Evolutionary conservation across 2,888 invertebrate genomes (phyloP).

Genomic region (Erebia epiphron): DNA sequence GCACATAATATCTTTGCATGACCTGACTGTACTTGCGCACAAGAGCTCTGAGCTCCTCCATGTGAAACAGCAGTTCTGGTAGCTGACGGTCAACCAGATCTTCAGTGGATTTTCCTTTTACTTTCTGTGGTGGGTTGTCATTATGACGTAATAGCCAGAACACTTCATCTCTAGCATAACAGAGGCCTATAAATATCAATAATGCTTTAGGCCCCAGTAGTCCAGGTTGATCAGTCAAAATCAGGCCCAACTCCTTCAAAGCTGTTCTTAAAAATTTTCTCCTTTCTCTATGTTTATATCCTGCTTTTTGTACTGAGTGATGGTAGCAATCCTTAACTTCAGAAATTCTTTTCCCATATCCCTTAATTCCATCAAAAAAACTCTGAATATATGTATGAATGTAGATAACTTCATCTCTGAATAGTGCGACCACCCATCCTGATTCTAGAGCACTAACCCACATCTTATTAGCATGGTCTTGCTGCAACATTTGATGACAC

Average conservation of each 20-base stretch:
- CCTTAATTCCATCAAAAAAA: conserved; percentile 97
- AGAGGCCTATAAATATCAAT: conserved; percentile 97
- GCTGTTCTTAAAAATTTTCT: conserved; percentile 98
- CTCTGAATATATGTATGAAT: conserved; percentile 96
- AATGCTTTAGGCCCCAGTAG: conserved; percentile 98
- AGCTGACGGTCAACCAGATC: conserved; percentile 97
- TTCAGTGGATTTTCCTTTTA: conserved; percentile 94
- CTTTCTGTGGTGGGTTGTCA: conserved; percentile 96
- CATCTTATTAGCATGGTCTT: conserved; percentile 92
- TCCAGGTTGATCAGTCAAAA: conserved; percentile 99
- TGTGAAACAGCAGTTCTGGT: conserved; percentile 98
- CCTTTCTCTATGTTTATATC: conserved; percentile 95
- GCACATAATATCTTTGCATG: conserved; percentile 98
- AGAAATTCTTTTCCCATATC: conserved; percentile 94
- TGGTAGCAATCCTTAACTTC: conserved; percentile 98
- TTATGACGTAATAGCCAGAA: conserved; percentile 98
- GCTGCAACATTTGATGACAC: conserved; percentile 93
- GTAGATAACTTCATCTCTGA: conserved; percentile 98
- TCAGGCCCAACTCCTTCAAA: conserved; percentile 95
- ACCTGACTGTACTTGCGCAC: conserved; percentile 98
- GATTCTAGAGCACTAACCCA: conserved; percentile 96
- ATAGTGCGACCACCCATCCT: conserved; percentile 96
- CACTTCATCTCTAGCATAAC: conserved; percentile 98
- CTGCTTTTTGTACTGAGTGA: conserved; percentile 95
- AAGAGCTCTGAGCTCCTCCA: conserved; percentile 97